phyloP scores from a whole-genome alignment of 2,888 invertebrate species.

The Troides aeacus region DNA sequence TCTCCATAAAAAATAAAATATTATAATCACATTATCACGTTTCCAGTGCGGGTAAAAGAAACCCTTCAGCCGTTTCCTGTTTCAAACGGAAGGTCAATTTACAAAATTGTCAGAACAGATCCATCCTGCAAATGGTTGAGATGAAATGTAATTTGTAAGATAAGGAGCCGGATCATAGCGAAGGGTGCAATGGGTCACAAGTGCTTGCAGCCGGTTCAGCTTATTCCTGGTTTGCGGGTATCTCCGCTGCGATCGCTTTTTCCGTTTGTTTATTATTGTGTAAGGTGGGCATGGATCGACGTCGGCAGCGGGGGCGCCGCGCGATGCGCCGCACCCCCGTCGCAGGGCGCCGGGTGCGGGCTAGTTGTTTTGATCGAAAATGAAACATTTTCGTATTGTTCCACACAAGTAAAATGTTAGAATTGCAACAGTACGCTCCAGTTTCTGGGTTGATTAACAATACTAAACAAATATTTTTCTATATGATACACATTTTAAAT shows the following conservation, averaged over 20 bases:
- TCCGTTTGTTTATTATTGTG: slow-evolving; percentile 10
- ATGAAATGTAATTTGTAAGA: slow-evolving; percentile 4
- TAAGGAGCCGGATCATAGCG: neutral
- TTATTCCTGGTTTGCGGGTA: slow-evolving; percentile 1
- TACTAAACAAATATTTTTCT: neutral
- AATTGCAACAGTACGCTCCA: neutral
- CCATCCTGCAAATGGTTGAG: neutral
- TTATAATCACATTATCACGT: too few species aligned
- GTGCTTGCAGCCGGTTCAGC: neutral
- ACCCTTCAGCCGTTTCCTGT: too few species aligned
- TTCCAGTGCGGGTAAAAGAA: too few species aligned
- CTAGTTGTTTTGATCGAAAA: slow-evolving; percentile 21
- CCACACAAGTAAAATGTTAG: neutral
- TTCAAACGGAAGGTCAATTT: neutral
- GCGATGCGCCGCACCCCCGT: slow-evolving; percentile 1
- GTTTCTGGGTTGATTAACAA: slow-evolving; percentile 11
- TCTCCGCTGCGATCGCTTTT: slow-evolving; percentile 14
- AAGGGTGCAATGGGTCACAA: slow-evolving; percentile 1
- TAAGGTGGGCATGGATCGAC: slow-evolving; percentile 2
- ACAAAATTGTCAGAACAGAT: neutral
- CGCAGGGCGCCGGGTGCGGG: neutral
- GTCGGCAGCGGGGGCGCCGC: slow-evolving; percentile 2
- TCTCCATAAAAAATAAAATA: too few species aligned
- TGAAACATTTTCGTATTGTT: slow-evolving; percentile 20
- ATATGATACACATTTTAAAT: neutral